Base-by-base conservation (phyloP, 2,113 vertebrate species). In the Narcine bancroftii region DNA sequence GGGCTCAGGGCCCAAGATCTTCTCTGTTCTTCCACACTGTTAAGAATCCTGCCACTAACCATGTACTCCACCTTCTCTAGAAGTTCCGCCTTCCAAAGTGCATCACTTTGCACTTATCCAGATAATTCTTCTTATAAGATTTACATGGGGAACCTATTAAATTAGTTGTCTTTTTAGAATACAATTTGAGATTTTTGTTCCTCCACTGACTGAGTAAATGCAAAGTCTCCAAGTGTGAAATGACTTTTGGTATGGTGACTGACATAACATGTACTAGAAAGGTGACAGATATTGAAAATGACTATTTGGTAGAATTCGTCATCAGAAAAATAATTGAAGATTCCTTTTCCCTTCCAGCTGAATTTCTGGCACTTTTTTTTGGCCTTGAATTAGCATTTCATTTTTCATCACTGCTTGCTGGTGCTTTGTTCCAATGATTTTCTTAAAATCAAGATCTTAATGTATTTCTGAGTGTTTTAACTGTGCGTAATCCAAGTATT, bases 311-410 rank as follows among this genome's bases (percentile, higher is more conserved):
- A n/a, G 53, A 33, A 87, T 87, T 60, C 19, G 17, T 21, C 33
- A 60, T 60, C 6, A 36, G 53, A 60, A 53, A 19, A 15, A 53
- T 19, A 10, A 0, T 11, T 56, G n/a, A 39, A 9, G 33, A 36
- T 39, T 56, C 15, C 53, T 50, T 19, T 87, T 87, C 53, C n/a
- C 33, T 87, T 60, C n/a, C 53, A 36, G 19, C 53, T 19, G 15
- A 87, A 87, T 36, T 60, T 87, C 33, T 60, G 17, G 13, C 53
- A 87, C 36, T 83, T 87, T 87, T n/a, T 87, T n/a, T n/a, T n/a
- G n/a, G 26, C 36, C 60, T 87, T 63, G 50, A 87, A 87, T 87
- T 36, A 33, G 81, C 60, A 60, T 60, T 87, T 87, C 81, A 36
- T 60, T 56, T 60, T 56, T 60, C 50, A 15, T 85, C 33, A 5